Evolutionary conservation across 2,113 vertebrate genomes (phyloP).

Genomic region (Aptenodytes patagonicus): DNA sequence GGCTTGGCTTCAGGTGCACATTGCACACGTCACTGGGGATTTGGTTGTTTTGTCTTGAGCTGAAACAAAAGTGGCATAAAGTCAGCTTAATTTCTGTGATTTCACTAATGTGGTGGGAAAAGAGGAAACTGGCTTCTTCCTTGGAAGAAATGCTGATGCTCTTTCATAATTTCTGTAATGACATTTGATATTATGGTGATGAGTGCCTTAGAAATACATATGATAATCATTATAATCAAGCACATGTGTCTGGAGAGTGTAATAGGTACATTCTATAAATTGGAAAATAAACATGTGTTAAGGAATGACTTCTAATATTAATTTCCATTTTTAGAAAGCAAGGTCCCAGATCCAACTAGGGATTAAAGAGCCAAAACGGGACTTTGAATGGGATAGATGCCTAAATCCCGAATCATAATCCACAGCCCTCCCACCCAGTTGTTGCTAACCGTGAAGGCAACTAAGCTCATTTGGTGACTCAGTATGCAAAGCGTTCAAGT

Average conservation of each 20-base stretch:
- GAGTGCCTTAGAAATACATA: slow-evolving; percentile 47
- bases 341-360: neutral
- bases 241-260: slow-evolving; percentile 43
- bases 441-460: neutral
- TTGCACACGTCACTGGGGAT: neutral
- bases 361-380: neutral
- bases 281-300: slow-evolving; percentile 37
- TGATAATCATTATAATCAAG: slow-evolving; percentile 66
- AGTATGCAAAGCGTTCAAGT: neutral
- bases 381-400: neutral
- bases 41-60: neutral
- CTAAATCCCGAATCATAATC: neutral
- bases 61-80: slow-evolving; percentile 32
- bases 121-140: slow-evolving; percentile 27
- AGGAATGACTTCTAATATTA: slow-evolving; percentile 28
- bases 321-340: slow-evolving; percentile 35
- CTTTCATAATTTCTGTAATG: slow-evolving; percentile 60
- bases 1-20: neutral
- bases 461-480: neutral
- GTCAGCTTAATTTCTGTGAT: neutral
- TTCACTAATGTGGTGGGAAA: neutral
- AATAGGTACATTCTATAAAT: slow-evolving; percentile 44
- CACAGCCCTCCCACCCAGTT: neutral
- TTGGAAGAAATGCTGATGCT: slow-evolving; percentile 40
- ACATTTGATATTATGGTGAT: slow-evolving; percentile 53